Evolutionary conservation across 2,113 vertebrate species (phyloP).

Genomic region (Glaucidium brasilianum): DNA sequence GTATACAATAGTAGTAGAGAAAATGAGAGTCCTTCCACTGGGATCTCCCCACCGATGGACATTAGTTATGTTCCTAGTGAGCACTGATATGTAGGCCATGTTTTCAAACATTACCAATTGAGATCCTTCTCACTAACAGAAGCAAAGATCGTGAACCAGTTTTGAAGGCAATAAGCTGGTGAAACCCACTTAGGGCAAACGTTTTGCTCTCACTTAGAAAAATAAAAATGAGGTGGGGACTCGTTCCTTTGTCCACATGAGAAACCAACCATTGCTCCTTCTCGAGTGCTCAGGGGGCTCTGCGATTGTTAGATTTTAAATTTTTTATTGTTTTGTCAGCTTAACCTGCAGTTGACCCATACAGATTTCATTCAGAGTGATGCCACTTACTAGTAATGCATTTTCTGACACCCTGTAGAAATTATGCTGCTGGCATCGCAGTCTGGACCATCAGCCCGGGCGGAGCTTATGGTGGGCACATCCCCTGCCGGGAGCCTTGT

Average conservation of each 20-base stretch:
- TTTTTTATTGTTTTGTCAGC: conserved; percentile 78
- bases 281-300: conserved; percentile 42
- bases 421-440: not conserved
- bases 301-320: conserved; percentile 65
- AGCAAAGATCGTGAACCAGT: not conserved
- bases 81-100: not conserved
- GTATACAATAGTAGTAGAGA: not conserved
- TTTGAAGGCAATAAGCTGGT: not conserved
- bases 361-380: conserved; percentile 66
- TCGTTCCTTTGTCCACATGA: not conserved
- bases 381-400: conserved; percentile 57
- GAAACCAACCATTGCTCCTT: conserved; percentile 29
- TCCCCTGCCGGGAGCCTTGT: not conserved
- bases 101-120: not conserved
- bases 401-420: conserved; percentile 68
- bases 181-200: not conserved
- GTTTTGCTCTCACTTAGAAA: not conserved
- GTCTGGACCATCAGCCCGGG: not conserved
- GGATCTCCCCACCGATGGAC: accelerated
- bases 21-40: not conserved
- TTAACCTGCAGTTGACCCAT: conserved; percentile 77
- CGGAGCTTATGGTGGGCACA: not conserved
- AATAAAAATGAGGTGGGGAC: not conserved
- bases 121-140: not conserved
- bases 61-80: not conserved